Evolutionary conservation across 1,140 invertebrate genomes (phyloP).

Genomic region (Laupala kohalensis): DNA sequence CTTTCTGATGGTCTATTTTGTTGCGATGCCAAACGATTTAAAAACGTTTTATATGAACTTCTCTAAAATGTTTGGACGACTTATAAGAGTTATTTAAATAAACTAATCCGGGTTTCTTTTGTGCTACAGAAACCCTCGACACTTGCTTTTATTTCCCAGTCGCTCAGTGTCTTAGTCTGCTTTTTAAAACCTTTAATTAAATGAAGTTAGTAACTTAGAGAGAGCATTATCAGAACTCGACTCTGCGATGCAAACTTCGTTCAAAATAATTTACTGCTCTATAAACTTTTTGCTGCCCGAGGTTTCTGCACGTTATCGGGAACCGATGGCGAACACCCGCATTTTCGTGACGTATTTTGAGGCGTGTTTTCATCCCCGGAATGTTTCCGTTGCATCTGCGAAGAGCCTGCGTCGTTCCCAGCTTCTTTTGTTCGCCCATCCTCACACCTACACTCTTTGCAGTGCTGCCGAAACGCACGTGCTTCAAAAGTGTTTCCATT

Average conservation of each 20-base stretch:
- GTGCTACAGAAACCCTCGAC: too few relatives aligned
- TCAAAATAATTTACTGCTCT: not conserved
- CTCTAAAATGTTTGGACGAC: too few relatives aligned
- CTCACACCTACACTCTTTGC: too few relatives aligned
- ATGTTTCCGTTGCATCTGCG: not conserved
- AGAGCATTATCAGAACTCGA: not conserved
- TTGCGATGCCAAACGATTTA: too few relatives aligned
- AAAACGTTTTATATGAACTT: too few relatives aligned
- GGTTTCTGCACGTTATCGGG: not conserved
- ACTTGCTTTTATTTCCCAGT: not conserved
- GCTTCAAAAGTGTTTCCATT: too few relatives aligned
- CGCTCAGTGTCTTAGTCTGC: not conserved
- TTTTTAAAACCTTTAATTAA: not conserved
- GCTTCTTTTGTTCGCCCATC: not conserved
- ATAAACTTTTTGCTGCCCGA: not conserved
- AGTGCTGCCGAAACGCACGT: too few relatives aligned
- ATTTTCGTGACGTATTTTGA: not conserved
- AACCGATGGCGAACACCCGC: not conserved
- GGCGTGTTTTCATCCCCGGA: not conserved
- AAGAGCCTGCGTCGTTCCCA: not conserved
- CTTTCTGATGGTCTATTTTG: too few relatives aligned
- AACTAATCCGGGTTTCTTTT: too few relatives aligned
- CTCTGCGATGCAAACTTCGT: not conserved
- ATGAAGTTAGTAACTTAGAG: not conserved
- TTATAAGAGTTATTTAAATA: too few relatives aligned